Base-by-base conservation (phyloP, 2,888 invertebrate species). In the Polia nebulosa region DNA sequence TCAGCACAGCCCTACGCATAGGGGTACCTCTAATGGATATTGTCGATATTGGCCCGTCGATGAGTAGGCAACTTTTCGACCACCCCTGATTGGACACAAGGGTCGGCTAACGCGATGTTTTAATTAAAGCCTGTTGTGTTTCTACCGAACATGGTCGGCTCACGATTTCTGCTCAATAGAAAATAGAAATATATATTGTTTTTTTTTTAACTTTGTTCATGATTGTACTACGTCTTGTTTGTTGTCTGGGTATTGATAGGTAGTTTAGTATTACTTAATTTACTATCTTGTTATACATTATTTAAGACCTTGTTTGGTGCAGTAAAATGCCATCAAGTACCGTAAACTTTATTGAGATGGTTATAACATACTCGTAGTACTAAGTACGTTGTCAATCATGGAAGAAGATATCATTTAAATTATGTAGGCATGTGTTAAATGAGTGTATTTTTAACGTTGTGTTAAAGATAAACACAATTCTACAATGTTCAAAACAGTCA, bases 31-130 rank as follows among this genome's bases (percentile, higher is more conserved):
- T 90, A 91, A 91, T 91, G 90, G 89, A 88, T 88, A 90, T 88
- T 88, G 89, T 88, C 87, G 87, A 87, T 87, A 89, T 85, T 86
- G 87, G 81, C 76, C 79, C 71, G 80, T 73, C 88, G 88, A 89
- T 92, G 92, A 92, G 88, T 83, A 83, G 85, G 92, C 91, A 91
- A 82, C 78, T 84, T 85, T 86, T 81, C 78, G 86, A 83, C 88
- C 88, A 85, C 87, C 87, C 85, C 80, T 78, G 85, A 85, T 83
- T 81, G 88, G 80, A 78, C 85, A 73, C 71, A 70, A 81, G 84
- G 83, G 73, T 72, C 79, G 65, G 56, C 77, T 72, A 77, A 76
- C 72, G 78, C 76, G 80, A 84, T 82, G 85, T 84, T 84, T 84
- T 84, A 84, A 84, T 84, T 84, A 84, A 84, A 82, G 57, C 69